These are phyloP conservation scores for Mastacembelus armatus DNA, from an alignment of 2,797 vertebrate species.

Conservation along the genomic window DNA sequence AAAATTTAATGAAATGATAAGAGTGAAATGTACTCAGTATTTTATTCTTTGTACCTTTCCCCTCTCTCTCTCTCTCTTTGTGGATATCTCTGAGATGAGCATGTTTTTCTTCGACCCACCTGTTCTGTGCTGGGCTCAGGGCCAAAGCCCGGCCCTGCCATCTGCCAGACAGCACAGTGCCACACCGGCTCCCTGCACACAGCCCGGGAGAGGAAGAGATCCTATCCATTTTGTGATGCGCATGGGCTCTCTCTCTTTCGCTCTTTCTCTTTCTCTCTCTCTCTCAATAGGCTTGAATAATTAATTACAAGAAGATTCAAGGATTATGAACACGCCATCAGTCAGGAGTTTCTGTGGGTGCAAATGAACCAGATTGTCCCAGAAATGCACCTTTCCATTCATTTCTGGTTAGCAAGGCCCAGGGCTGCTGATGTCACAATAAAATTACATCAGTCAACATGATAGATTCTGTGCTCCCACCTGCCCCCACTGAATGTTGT, in stretches of 20 bases:
- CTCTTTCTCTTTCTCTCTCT: too few relatives aligned
- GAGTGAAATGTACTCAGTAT: constrained; percentile 11
- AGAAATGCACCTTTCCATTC: constrained; percentile 15
- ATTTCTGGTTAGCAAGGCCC: background rate
- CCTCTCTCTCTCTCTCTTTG: background rate
- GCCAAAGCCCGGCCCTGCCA: constrained; percentile 65
- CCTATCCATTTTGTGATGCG: constrained; percentile 42
- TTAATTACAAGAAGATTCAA: constrained; percentile 51
- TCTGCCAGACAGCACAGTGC: constrained; percentile 62
- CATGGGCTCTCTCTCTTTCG: constrained; percentile 1
- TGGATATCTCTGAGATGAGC: constrained; percentile 50
- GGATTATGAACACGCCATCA: constrained; percentile 39
- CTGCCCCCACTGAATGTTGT: constrained; percentile 5
- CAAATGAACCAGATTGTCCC: constrained; percentile 26
- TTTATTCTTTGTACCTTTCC: constrained; percentile 8
- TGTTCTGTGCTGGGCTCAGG: constrained; percentile 55
- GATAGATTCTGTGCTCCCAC: constrained; percentile 19
- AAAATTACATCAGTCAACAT: constrained; percentile 41
- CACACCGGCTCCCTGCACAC: constrained; percentile 45
- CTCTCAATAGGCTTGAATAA: constrained; percentile 55
- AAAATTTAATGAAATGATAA: background rate
- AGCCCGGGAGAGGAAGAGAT: constrained; percentile 38
- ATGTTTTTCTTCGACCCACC: constrained; percentile 64
- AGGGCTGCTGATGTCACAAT: constrained; percentile 25
- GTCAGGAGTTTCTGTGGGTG: constrained; percentile 50